A percentile compares a stretch with the other conserved stretches of the same genome.
Conservation (phyloP, 2,113 vertebrate species). For the Sorex araneus region DNA sequence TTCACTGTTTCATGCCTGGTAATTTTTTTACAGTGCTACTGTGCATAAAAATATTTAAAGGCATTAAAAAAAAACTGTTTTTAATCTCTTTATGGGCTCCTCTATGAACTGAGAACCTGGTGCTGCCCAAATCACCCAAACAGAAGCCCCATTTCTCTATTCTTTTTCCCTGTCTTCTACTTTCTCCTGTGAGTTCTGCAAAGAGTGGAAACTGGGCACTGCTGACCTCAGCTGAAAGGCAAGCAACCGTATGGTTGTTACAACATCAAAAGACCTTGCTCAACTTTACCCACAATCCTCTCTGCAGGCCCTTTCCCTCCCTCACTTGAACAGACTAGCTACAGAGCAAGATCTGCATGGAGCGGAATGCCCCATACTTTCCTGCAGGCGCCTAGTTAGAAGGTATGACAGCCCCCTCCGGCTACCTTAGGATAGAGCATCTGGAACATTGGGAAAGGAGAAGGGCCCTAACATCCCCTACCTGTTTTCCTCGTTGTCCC, state of each 20-base stretch:
- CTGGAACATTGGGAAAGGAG: no score
- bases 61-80: no score
- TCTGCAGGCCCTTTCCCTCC: neutral
- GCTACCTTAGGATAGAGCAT: neutral
- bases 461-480: slow-evolving; percentile 32
- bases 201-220: neutral
- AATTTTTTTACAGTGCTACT: neutral
- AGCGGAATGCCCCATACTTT: neutral
- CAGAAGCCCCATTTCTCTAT: neutral
- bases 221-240: neutral
- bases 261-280: neutral
- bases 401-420: neutral
- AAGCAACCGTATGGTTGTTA: neutral
- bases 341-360: neutral
- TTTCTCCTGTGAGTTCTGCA: neutral
- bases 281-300: neutral
- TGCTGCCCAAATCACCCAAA: neutral
- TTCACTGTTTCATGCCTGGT: neutral
- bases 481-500: slow-evolving; percentile 82
- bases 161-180: neutral
- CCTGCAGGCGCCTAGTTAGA: neutral
- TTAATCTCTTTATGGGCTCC: neutral
- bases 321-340: neutral
- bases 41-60: neutral
- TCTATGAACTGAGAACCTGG: neutral